Evolutionary conservation across 2,888 invertebrate species (phyloP).

Genomic region (Rapana venosa): DNA sequence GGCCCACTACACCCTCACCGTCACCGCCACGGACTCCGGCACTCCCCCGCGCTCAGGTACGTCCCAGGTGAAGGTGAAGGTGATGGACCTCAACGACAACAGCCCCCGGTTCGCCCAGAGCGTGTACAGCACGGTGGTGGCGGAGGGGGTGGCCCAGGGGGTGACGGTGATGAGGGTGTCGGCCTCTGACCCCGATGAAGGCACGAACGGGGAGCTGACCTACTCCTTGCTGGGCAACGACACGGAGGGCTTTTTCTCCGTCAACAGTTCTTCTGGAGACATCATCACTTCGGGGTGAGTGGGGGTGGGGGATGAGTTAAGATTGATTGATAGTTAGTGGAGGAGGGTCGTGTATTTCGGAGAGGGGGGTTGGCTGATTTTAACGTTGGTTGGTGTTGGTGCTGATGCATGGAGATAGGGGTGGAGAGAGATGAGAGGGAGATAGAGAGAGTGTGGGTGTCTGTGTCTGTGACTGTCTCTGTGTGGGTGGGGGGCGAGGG

Average conservation of each 20-base stretch:
- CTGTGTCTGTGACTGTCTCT: too few species aligned
- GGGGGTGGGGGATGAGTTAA: not conserved
- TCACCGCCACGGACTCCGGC: conserved; percentile 93
- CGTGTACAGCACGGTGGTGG: conserved; percentile 87
- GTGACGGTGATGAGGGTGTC: conserved; percentile 91
- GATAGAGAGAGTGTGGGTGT: not conserved
- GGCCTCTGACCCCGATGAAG: conserved; percentile 93
- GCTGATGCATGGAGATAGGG: not conserved
- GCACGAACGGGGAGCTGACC: conserved; percentile 90
- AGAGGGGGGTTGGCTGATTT: not conserved
- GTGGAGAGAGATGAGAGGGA: not conserved
- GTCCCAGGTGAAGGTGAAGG: conserved; percentile 88
- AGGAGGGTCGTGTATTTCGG: not conserved
- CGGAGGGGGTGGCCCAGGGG: conserved; percentile 90
- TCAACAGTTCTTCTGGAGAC: conserved; percentile 93
- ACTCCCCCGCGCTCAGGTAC: conserved; percentile 81
- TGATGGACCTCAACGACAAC: conserved; percentile 96
- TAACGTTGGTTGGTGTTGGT: not conserved
- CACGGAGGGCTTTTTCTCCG: conserved; percentile 91
- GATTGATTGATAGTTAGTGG: not conserved
- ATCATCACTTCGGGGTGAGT: conserved; percentile 95
- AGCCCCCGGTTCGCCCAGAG: conserved; percentile 84
- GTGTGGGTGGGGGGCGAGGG: too few species aligned
- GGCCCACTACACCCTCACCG: conserved; percentile 86
- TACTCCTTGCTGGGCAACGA: conserved; percentile 93